These are phyloP conservation scores for Drosophila neocordata DNA, from an alignment of 1,140 invertebrate species.

Conservation along the genomic window DNA sequence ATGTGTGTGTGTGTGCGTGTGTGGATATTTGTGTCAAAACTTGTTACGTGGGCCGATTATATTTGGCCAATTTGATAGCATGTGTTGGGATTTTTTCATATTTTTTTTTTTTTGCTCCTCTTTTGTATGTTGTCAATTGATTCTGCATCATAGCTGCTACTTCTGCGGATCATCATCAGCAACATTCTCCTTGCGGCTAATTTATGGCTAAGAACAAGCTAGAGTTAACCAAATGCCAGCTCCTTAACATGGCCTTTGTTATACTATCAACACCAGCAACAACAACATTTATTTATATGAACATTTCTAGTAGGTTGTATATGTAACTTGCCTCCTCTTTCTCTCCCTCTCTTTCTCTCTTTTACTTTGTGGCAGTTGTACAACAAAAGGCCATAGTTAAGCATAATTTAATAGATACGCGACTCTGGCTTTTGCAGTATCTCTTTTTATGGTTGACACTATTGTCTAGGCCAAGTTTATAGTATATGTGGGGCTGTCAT, in stretches of 20 bases:
- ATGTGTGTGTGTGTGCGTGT: slow-evolving; percentile 14
- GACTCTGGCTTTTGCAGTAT: slow-evolving; percentile 51
- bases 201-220: slow-evolving; percentile 6
- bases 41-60: slow-evolving; percentile 25
- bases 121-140: neutral
- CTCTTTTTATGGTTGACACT: slow-evolving; percentile 73
- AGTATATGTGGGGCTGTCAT: slow-evolving; percentile 62
- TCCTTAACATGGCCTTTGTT: slow-evolving; percentile 60
- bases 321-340: neutral
- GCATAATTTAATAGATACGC: slow-evolving; percentile 81
- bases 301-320: slow-evolving; percentile 4
- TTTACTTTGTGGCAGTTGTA: neutral
- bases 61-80: slow-evolving; percentile 24
- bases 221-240: slow-evolving; percentile 10
- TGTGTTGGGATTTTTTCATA: neutral
- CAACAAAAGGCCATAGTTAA: slow-evolving; percentile 78
- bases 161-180: neutral
- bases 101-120: slow-evolving; percentile 21
- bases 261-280: slow-evolving; percentile 38
- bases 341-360: neutral
- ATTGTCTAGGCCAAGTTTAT: slow-evolving; percentile 79
- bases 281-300: slow-evolving; percentile 18
- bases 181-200: neutral
- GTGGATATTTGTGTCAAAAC: slow-evolving; percentile 28
- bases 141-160: neutral